Conservation (phyloP, 2,888 invertebrate species). For the Lithodes maja region DNA sequence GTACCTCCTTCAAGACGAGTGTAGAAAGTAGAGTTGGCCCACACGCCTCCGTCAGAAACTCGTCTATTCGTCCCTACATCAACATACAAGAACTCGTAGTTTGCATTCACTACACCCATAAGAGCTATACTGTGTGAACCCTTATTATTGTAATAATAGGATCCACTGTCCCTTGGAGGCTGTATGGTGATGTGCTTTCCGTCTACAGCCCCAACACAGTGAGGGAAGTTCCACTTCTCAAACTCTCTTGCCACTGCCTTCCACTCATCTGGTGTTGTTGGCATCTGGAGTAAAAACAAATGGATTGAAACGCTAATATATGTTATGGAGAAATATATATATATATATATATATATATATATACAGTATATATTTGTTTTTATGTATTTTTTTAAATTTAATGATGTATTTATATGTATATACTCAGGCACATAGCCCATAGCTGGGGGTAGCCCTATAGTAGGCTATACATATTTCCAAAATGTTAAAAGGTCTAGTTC, state of each 20-base stretch:
- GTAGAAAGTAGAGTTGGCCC: slow-evolving; percentile 14
- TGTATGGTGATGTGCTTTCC: slow-evolving; percentile 37
- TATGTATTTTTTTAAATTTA: not conserved
- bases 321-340: not conserved
- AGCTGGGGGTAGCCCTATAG: too few species aligned
- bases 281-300: slow-evolving; percentile 35
- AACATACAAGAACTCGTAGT: slow-evolving; percentile 32
- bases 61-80: slow-evolving; percentile 53
- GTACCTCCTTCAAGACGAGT: not conserved
- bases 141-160: slow-evolving; percentile 25
- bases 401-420: not conserved
- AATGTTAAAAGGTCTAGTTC: too few species aligned
- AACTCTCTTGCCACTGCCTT: slow-evolving; percentile 23
- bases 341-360: not conserved
- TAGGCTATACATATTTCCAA: too few species aligned
- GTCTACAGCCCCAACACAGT: slow-evolving; percentile 40
- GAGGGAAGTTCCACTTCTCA: slow-evolving; percentile 40
- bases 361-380: not conserved
- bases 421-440: not conserved
- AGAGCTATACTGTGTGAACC: slow-evolving; percentile 26
- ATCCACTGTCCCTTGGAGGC: slow-evolving; percentile 24
- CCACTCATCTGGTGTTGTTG: slow-evolving; percentile 32
- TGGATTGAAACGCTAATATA: not conserved
- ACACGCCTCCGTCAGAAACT: slow-evolving; percentile 52
- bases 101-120: slow-evolving; percentile 30